Evolutionary conservation across 2,797 vertebrate genomes (phyloP).

Genomic region (Phoeniculus purpureus): DNA sequence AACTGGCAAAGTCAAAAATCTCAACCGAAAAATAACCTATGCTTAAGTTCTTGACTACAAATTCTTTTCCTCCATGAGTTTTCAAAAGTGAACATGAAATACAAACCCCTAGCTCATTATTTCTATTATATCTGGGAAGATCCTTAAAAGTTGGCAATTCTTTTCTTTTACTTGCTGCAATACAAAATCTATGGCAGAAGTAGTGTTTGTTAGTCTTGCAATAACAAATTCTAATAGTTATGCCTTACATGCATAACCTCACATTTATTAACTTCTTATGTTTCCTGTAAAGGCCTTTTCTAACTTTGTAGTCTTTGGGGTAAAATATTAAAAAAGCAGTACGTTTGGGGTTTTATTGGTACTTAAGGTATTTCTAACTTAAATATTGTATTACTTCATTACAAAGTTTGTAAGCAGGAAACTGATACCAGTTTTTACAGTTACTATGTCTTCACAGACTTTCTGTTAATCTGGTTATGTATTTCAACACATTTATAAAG

Average conservation of each 20-base stretch:
- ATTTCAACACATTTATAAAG: conserved; percentile 43
- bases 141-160: not conserved
- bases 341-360: not conserved
- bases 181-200: conserved; percentile 1
- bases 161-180: not conserved
- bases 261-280: not conserved
- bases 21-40: too few species aligned
- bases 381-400: too few species aligned
- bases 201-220: not conserved
- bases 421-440: not conserved
- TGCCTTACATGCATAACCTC: not conserved
- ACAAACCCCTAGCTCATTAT: not conserved
- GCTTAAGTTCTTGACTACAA: not conserved
- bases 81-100: not conserved
- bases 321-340: not conserved
- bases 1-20: not conserved
- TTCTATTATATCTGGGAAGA: not conserved
- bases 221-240: not conserved
- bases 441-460: not conserved
- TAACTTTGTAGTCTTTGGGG: not conserved
- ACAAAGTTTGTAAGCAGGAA: not conserved
- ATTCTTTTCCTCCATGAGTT: not conserved
- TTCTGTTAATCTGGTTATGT: conserved; percentile 46
- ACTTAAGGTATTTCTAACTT: not conserved
- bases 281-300: not conserved